Evolutionary conservation across 2,888 invertebrate genomes (phyloP), one percentile per base, ranked within the genome.

Genomic region (Platycheirus albimanus): DNA sequence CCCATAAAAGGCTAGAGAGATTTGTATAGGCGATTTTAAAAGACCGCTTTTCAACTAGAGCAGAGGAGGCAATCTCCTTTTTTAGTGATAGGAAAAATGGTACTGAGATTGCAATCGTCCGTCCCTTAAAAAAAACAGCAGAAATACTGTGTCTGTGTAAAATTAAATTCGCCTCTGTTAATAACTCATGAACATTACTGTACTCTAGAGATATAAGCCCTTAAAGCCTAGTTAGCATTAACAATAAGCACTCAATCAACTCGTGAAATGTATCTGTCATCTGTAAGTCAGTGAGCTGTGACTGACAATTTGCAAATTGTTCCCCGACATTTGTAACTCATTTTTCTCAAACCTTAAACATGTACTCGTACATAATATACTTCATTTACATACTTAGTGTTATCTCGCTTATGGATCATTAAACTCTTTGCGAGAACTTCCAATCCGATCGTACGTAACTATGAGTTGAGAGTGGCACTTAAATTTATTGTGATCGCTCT

Each of bases 221-320:
- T 43, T 58, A 43, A 58, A 41, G 58, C 43, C 58, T 58, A 41
- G 58, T 58, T 58, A 43, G 58, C 41, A 43, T 43, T 43, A 58
- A 58, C 58, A 58, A 58, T 58, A 58, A 43, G 58, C 41, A 28
- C 58, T 58, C 43, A 43, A 43, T 58, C 58, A 43, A 28, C 43
- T 58, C 58, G 17, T 28, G 41, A 43, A 17, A 43, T 43, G 10
- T 58, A 58, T 58, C 43, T 43, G 58, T 43, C 28, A 58, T 17
- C 17, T n/a, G n/a, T n/a, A n/a, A n/a, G n/a, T n/a, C n/a, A n/a
- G n/a, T n/a, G n/a, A n/a, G n/a, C n/a, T n/a, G n/a, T n/a, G n/a
- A n/a, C n/a, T 58, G 43, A 43, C 58, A 58, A 58, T 58, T 58
- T 43, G 43, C 41, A 58, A 58, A 58, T 58, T 58, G 43, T 43